Evolutionary conservation across 2,888 invertebrate species (phyloP), one percentile per base, ranked within the genome.

Genomic region (Synanthedon tipuliformis): DNA sequence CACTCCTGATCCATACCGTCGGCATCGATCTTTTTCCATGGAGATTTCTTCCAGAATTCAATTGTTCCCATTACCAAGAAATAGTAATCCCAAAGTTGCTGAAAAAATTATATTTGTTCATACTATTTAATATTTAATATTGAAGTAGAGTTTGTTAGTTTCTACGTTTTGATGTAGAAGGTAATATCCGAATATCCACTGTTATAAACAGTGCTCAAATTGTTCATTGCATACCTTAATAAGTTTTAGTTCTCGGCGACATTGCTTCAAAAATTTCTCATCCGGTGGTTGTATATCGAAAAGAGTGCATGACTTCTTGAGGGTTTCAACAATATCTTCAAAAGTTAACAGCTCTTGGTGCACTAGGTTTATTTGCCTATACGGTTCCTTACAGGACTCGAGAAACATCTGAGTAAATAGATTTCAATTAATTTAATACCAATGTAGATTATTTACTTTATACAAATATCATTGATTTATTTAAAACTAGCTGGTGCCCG

Each of bases 1-100:
- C 97, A 95, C 71, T 97, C 97, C 76, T 95, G 92, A 71, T 98
- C 97, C 95, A 98, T 96, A 53, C 91, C 92, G 67, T 98, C 98
- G 2, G 97, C 95, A 66, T 98, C 96, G 56, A 98, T 95, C 70
- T 95, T 94, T 69, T 94, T 94, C 98, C 98, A 98, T 0, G 93
- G 92, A 0, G 97, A 97, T 55, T 91, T 94, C 78, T 97, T 96
- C 98, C 98, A 98, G 73, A 95, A 95, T 52, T 94, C 92, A 54
- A 98, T 92, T 54, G 93, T 94, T 1, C 94, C 93, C 67, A 91
- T 89, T 18, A 96, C 94, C 41, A 96, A 91, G 59, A 90, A 88
- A 48, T 94, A 92, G 73, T 95, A 96, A 79, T 98, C 97, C 98
- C 98, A 98, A 27, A 97, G 88, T 69, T 92, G 90, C 89, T 94